phyloP scores from a whole-genome alignment of 2,797 vertebrate species.

The Coccyzus lansbergi region DNA sequence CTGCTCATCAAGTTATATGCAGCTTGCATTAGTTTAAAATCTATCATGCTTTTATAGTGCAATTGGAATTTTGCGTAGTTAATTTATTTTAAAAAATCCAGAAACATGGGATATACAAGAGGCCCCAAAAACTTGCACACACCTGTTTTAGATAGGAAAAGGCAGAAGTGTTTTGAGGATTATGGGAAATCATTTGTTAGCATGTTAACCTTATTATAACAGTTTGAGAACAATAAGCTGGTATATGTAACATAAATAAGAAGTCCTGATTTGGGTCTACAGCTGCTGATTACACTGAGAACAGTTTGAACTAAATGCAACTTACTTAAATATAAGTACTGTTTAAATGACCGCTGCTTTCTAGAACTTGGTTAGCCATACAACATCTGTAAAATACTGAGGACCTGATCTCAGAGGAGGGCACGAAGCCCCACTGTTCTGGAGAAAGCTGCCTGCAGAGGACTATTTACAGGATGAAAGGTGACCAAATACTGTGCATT shows the following conservation, averaged over 20 bases:
- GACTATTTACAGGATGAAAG: not conserved
- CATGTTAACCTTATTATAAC: not conserved
- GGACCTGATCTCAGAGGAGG: not conserved
- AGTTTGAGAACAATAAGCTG: no score
- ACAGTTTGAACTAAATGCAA: not conserved
- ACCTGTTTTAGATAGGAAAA: not conserved
- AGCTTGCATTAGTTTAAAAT: not conserved
- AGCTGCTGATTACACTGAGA: not conserved
- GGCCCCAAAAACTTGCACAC: accelerated
- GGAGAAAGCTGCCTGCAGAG: not conserved
- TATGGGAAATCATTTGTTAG: not conserved
- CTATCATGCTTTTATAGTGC: not conserved
- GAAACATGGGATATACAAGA: not conserved
- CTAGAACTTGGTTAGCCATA: not conserved
- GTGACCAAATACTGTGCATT: not conserved
- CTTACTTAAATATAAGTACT: not conserved
- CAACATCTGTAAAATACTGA: not conserved
- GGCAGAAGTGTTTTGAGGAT: not conserved
- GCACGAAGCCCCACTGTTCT: not conserved
- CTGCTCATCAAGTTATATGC: not conserved
- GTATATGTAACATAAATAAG: not conserved
- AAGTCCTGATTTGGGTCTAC: not conserved
- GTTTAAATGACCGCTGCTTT: not conserved
- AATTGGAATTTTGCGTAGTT: not conserved
- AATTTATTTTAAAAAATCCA: not conserved